These are phyloP conservation scores for Sisor rabdophorus DNA, from an alignment of 2,113 vertebrate species.

Conservation along the genomic window DNA sequence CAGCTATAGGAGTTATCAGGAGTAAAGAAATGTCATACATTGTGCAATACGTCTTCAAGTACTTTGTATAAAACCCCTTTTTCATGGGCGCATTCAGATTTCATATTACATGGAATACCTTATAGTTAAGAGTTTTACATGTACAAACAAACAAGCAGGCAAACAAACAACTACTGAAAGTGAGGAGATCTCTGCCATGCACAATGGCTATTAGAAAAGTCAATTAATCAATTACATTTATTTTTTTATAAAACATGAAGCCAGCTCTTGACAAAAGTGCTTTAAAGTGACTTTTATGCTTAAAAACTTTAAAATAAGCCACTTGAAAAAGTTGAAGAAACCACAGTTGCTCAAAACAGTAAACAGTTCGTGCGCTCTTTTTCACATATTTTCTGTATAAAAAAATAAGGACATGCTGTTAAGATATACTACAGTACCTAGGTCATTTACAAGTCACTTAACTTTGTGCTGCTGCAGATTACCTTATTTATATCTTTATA, in stretches of 20 bases:
- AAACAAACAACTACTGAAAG: not conserved
- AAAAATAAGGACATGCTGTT: not conserved
- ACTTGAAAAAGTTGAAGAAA: not conserved
- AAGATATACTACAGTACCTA: not conserved
- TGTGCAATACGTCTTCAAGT: not conserved
- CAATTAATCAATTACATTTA: too few species aligned
- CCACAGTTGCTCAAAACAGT: not conserved
- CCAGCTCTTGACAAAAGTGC: not conserved
- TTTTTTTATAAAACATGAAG: not conserved
- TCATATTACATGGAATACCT: not conserved
- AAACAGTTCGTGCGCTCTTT: too few species aligned
- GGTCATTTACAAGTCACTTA: not conserved
- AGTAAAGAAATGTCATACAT: not conserved
- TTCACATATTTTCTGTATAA: too few species aligned
- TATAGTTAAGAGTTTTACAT: not conserved
- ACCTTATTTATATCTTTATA: not conserved
- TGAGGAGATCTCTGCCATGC: not conserved
- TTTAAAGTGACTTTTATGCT: not conserved
- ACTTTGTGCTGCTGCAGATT: not conserved
- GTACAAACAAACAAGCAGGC: not conserved
- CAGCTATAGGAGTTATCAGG: not conserved
- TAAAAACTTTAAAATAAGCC: not conserved
- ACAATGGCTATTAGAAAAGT: not conserved
- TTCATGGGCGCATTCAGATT: not conserved
- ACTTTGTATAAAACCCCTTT: not conserved